These are phyloP conservation scores for Brotula barbata DNA, from an alignment of 2,797 vertebrate species.

Conservation along the genomic window DNA sequence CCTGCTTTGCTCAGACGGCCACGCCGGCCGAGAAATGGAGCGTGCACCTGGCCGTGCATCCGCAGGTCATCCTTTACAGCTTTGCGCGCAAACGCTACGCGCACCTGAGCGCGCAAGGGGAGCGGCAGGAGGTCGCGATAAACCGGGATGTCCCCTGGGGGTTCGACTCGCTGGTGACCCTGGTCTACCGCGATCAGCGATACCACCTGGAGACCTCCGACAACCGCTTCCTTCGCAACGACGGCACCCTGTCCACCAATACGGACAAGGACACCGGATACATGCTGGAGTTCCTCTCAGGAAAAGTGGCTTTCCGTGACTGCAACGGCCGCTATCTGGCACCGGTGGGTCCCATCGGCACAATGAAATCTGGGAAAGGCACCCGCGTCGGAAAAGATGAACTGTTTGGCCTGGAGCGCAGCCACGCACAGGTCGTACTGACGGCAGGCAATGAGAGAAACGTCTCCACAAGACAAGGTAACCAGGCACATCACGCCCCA, in stretches of 20 bases:
- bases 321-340: constrained; percentile 88
- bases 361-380: constrained; percentile 88
- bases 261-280: constrained; percentile 86
- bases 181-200: constrained; percentile 90
- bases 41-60: constrained; percentile 94
- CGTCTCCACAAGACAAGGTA: constrained; percentile 94
- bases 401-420: constrained; percentile 92
- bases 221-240: constrained; percentile 88
- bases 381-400: constrained; percentile 90
- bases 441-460: constrained; percentile 91
- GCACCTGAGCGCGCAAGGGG: constrained; percentile 80
- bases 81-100: constrained; percentile 91
- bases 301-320: constrained; percentile 93
- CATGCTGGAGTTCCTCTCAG: constrained; percentile 91
- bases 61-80: constrained; percentile 91
- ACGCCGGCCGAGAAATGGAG: constrained; percentile 88
- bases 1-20: constrained; percentile 87
- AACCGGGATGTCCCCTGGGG: constrained; percentile 95
- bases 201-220: constrained; percentile 92
- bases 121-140: constrained; percentile 82
- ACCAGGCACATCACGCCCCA: constrained; percentile 10
- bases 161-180: constrained; percentile 90
- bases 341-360: constrained; percentile 89
- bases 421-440: constrained; percentile 92
- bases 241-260: constrained; percentile 80